These are phyloP conservation scores for Osedax frankpressi DNA, from an alignment of 2,888 invertebrate species.

Conservation along the genomic window DNA sequence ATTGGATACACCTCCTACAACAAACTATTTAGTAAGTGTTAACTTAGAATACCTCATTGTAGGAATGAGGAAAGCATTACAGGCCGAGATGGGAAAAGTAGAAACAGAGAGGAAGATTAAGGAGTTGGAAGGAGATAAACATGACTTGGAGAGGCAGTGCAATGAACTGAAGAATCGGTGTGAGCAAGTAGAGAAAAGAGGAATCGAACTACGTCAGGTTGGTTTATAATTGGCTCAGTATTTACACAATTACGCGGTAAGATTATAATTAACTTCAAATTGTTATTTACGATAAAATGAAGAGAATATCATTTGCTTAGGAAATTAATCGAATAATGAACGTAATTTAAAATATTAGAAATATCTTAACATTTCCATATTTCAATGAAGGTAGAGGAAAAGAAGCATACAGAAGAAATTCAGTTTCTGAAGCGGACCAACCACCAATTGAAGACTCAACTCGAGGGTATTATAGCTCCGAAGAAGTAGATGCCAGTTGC, in stretches of 20 bases:
- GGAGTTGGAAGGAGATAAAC: conserved; percentile 56
- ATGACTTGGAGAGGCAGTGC: conserved; percentile 66
- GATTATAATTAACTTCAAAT: too few relatives aligned
- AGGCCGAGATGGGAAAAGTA: conserved; percentile 72
- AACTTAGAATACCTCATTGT: too few relatives aligned
- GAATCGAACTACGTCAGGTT: conserved; percentile 66
- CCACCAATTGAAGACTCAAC: conserved; percentile 80
- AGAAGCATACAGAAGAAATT: conserved; percentile 80
- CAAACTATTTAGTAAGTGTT: too few relatives aligned
- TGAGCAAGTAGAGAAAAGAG: conserved; percentile 47
- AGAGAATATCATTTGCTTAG: too few relatives aligned
- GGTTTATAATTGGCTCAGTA: too few relatives aligned
- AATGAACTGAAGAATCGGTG: conserved; percentile 47
- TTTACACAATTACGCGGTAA: too few relatives aligned
- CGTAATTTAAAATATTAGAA: too few relatives aligned
- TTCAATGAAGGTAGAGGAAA: conserved; percentile 64
- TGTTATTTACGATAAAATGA: too few relatives aligned
- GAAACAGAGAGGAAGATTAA: conserved; percentile 48
- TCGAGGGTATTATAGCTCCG: conserved; percentile 84
- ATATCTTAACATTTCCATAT: too few relatives aligned
- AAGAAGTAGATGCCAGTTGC: conserved; percentile 61
- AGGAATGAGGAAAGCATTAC: conserved; percentile 80
- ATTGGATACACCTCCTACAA: too few relatives aligned
- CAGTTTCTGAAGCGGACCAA: conserved; percentile 83
- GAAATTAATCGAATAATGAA: too few relatives aligned